A percentile compares a stretch with the other conserved stretches of the same genome.
Conservation (phyloP, 2,113 vertebrate genomes). For the Poecile atricapillus region DNA sequence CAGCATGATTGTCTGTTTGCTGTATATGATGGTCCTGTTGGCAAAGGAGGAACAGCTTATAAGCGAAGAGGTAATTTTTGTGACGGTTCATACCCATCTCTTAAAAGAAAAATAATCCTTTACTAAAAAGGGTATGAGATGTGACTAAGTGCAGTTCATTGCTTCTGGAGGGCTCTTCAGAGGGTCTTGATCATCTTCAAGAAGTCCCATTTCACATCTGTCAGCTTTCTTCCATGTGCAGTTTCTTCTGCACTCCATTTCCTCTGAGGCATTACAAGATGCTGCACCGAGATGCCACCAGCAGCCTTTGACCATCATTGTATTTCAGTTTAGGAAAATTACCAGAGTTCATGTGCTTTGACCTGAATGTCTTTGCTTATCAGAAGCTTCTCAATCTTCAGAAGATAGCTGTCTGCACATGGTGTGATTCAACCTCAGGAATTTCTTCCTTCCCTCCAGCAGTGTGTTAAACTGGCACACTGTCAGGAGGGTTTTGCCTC, state of each 20-base stretch:
- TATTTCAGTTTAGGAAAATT: background rate
- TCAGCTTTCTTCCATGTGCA: background rate
- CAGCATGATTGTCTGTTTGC: slow-evolving; percentile 89
- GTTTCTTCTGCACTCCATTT: background rate
- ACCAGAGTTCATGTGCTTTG: background rate
- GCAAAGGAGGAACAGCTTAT: slow-evolving; percentile 89
- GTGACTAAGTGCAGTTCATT: background rate
- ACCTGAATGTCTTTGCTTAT: background rate
- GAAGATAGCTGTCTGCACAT: background rate
- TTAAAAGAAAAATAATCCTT: background rate
- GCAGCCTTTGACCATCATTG: background rate
- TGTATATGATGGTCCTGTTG: slow-evolving; percentile 92
- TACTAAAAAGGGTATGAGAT: background rate
- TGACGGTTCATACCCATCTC: background rate
- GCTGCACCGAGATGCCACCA: background rate
- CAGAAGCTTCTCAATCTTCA: background rate
- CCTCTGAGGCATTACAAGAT: background rate
- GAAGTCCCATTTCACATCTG: background rate
- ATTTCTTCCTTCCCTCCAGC: background rate
- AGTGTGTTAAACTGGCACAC: background rate
- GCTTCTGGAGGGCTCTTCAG: background rate
- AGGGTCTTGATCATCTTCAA: background rate
- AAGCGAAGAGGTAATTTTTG: slow-evolving; percentile 76
- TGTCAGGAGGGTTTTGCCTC: background rate
- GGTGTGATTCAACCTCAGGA: background rate